A percentile compares a stretch with the other conserved stretches of the same genome.
Conservation (phyloP, 2,888 invertebrate species). For the Allacma fusca region DNA sequence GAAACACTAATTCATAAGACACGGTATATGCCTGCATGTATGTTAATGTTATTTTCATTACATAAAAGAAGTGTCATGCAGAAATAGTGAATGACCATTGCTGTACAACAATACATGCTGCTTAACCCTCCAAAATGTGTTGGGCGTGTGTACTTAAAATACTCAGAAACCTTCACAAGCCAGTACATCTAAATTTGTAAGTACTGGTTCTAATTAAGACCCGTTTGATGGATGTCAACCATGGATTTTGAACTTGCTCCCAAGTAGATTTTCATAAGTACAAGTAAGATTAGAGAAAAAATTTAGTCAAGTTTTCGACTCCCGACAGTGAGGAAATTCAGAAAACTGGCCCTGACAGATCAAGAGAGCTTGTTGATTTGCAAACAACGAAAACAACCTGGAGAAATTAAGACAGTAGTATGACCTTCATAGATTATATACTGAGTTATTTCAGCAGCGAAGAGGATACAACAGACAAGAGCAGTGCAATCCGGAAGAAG, state of each 20-base stretch:
- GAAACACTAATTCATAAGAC: too few relatives aligned
- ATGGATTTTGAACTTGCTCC: neutral
- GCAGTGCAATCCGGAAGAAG: neutral
- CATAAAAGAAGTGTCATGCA: too few relatives aligned
- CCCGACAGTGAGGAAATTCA: too few relatives aligned
- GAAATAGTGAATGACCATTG: too few relatives aligned
- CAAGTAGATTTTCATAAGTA: neutral
- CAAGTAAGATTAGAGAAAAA: neutral
- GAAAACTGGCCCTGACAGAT: too few relatives aligned
- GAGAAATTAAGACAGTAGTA: neutral
- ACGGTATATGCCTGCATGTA: too few relatives aligned
- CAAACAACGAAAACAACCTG: neutral
- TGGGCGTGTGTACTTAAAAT: neutral
- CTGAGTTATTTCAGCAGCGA: neutral
- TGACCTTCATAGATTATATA: neutral
- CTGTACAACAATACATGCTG: too few relatives aligned
- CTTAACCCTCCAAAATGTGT: too few relatives aligned
- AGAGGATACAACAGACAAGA: neutral
- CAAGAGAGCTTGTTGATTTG: too few relatives aligned
- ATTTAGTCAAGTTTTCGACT: too few relatives aligned
- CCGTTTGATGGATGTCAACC: constrained; percentile 16
- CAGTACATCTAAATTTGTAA: neutral
- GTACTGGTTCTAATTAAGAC: neutral
- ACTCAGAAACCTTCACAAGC: neutral
- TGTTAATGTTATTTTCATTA: too few relatives aligned